Evolutionary conservation across 1,140 invertebrate species (phyloP), one percentile per base, ranked within the genome.

Genomic region (Agrypnia vestita): DNA sequence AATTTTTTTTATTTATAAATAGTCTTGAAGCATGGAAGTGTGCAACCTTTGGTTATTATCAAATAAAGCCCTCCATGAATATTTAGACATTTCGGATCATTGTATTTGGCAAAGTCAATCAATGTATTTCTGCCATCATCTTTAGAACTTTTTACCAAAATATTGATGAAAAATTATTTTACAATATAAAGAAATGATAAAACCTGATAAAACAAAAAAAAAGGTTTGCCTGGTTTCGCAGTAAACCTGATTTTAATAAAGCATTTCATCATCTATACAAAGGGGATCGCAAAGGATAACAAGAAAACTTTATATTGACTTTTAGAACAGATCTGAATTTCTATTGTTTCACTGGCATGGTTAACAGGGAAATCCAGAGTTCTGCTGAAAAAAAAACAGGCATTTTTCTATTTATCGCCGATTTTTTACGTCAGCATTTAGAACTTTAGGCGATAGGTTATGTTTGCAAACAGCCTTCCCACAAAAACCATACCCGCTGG

Each of bases 391-490:
- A 1, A 13, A 19, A 43, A 62, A 62, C 10, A 19, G 11, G 25
- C 13, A 13, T 35, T 62, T 62, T 43, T 43, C 19, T 25, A 62
- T 62, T 62, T 62, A 62, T 62, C 61, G 21, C 61, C 13, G 19
- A 43, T 62, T 69, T 64, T 69, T 69, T 69, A 69, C 64, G 64
- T 47, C 43, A 69, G 17, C 64, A 47, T 49, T 69, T 49, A n/a
- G 64, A 13, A 47, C 11, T 69, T 69, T 69, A 46, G n/a, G 35
- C 35, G 19, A 10, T 35, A 15, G 13, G 25, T 13, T 17, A 12
- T 3, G 49, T 12, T 47, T 44, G 11, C 64, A 49, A 13, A 49
- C n/a, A 17, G 64, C 43, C 0, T 1, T 15, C 11, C 64, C 19
- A 11, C 15, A 69, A 69, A 35, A 69, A n/a, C 44, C 35, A 46